phyloP scores from a whole-genome alignment of 2,113 vertebrate species.

The Psilopogon haemacephalus region DNA sequence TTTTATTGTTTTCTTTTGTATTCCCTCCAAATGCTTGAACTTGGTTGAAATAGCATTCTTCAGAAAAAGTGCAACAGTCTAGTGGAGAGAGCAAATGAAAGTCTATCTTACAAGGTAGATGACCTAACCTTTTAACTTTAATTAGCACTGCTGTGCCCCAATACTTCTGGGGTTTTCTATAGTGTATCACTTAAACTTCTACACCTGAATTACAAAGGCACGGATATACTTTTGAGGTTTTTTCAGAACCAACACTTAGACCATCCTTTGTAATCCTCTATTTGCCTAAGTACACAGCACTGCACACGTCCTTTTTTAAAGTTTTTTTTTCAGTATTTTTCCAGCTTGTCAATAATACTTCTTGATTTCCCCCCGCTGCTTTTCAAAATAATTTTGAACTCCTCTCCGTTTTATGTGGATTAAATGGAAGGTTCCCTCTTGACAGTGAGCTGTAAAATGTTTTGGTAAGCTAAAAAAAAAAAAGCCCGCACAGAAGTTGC shows the following conservation, averaged over 20 bases:
- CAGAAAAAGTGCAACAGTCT: not conserved
- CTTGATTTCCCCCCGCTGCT: not conserved
- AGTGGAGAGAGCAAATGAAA: not conserved
- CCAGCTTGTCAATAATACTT: not conserved
- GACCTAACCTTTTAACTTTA: not conserved
- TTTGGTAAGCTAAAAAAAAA: not conserved
- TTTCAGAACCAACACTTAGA: not conserved
- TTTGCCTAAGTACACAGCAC: not conserved
- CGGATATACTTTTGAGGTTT: not conserved
- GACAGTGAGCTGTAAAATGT: not conserved
- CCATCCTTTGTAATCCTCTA: not conserved
- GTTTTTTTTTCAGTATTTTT: not conserved
- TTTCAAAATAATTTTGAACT: not conserved
- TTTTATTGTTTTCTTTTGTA: not conserved
- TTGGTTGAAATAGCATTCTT: not conserved
- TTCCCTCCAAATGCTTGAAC: not conserved
- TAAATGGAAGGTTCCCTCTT: not conserved
- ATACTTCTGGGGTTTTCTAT: not conserved
- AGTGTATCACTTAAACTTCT: not conserved
- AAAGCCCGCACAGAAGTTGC: not conserved
- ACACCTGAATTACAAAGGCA: not conserved
- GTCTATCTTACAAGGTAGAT: not conserved
- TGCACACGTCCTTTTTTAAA: not conserved
- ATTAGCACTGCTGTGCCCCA: not conserved
- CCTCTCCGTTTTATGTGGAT: not conserved